phyloP scores from a whole-genome alignment of 1,140 invertebrate species.

The Pachypeltis micranthus region DNA sequence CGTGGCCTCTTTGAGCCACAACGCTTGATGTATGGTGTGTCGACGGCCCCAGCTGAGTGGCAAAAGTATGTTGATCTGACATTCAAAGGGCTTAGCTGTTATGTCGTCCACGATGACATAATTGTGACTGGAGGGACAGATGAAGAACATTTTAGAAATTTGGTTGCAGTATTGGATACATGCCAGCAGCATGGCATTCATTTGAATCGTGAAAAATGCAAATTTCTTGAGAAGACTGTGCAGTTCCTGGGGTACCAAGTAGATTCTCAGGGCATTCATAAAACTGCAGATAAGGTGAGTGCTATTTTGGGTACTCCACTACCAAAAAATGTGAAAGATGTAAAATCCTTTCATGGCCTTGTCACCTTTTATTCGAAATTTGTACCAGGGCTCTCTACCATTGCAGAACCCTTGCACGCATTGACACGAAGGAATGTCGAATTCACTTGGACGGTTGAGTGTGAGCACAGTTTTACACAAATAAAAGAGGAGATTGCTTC shows the following conservation, averaged over 20 bases:
- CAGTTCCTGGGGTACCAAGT: background rate
- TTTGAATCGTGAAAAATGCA: background rate
- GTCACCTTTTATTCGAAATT: constrained; percentile 17
- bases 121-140: background rate
- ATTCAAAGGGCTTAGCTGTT: too few relatives aligned
- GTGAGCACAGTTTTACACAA: constrained; percentile 19
- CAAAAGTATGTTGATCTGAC: too few relatives aligned
- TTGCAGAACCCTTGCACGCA: constrained; percentile 7
- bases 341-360: background rate
- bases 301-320: too few relatives aligned
- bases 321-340: background rate
- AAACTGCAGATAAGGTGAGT: background rate
- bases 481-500: constrained; percentile 18
- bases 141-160: constrained; percentile 8
- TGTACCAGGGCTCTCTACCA: constrained; percentile 2
- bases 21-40: too few relatives aligned
- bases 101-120: constrained; percentile 9
- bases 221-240: background rate
- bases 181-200: background rate
- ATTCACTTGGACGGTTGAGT: constrained; percentile 16
- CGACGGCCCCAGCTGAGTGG: too few relatives aligned
- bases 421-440: background rate
- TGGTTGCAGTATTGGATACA: background rate
- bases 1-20: too few relatives aligned
- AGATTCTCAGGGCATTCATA: background rate